Conservation (phyloP, 2,113 vertebrate genomes). For the Brachionichthys hirsutus region DNA sequence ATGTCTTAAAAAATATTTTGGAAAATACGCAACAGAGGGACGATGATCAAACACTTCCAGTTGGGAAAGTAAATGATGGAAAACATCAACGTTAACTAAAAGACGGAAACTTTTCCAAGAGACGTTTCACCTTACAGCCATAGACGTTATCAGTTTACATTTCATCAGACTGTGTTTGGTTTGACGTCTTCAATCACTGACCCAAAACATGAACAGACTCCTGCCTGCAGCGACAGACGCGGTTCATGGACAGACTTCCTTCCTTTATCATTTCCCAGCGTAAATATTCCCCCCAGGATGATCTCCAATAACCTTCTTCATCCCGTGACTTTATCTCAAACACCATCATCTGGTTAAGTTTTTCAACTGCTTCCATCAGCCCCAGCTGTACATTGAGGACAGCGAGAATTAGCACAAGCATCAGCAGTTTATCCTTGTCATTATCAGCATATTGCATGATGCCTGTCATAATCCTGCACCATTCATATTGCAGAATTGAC, state of each 20-base stretch:
- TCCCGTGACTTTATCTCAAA: background rate
- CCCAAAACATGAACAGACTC: constrained; percentile 25
- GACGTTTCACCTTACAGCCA: constrained; percentile 11
- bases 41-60: constrained; percentile 31
- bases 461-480: too few species aligned
- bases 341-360: background rate
- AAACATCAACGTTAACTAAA: constrained; percentile 1
- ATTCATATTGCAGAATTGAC: too few species aligned
- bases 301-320: background rate
- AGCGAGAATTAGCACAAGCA: too few species aligned
- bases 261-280: background rate
- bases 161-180: constrained; percentile 2
- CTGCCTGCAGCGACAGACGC: constrained; percentile 14
- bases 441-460: too few species aligned
- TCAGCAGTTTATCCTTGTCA: too few species aligned
- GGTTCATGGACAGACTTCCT: background rate
- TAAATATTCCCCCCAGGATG: background rate
- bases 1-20: constrained; percentile 21
- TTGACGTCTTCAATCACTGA: constrained; percentile 41
- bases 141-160: constrained; percentile 4
- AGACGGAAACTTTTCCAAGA: constrained; percentile 10
- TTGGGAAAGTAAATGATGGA: constrained; percentile 17
- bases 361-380: too few species aligned
- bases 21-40: constrained; percentile 11
- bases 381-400: too few species aligned